A percentile compares a stretch with the other conserved stretches of the same genome.
These are phyloP conservation scores for Hypena proboscidalis DNA, from an alignment of 2,888 invertebrate species.

Conservation along the genomic window DNA sequence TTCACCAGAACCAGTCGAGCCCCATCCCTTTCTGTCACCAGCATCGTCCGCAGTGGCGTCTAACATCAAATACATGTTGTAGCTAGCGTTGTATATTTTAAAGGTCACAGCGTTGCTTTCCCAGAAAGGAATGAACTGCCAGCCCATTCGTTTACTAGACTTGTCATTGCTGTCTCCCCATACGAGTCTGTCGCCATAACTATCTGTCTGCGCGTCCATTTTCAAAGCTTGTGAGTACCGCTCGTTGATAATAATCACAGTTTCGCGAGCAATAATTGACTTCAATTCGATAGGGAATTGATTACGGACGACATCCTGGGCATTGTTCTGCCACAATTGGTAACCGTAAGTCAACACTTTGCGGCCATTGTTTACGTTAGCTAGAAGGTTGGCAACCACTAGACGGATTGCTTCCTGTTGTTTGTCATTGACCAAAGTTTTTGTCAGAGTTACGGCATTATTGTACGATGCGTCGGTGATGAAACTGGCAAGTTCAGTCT, in stretches of 20 bases:
- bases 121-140: neutral
- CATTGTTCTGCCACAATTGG: neutral
- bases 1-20: neutral
- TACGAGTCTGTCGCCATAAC: neutral
- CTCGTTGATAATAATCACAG: neutral
- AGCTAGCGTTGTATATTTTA: neutral
- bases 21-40: neutral
- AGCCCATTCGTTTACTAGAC: neutral
- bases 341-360: neutral
- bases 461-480: too few relatives aligned
- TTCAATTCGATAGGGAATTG: neutral
- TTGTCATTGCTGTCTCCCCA: neutral
- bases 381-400: too few relatives aligned
- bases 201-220: neutral
- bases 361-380: too few relatives aligned
- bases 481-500: too few relatives aligned
- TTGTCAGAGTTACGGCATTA: too few relatives aligned
- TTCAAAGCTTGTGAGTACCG: neutral
- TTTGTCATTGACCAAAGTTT: too few relatives aligned
- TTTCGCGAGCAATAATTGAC: neutral
- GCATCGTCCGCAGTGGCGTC: neutral
- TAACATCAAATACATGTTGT: neutral
- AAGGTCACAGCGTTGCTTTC: neutral
- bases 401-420: too few relatives aligned
- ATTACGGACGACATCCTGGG: neutral